phyloP scores from a whole-genome alignment of 2,113 vertebrate genomes.

The Sorex fumeus region DNA sequence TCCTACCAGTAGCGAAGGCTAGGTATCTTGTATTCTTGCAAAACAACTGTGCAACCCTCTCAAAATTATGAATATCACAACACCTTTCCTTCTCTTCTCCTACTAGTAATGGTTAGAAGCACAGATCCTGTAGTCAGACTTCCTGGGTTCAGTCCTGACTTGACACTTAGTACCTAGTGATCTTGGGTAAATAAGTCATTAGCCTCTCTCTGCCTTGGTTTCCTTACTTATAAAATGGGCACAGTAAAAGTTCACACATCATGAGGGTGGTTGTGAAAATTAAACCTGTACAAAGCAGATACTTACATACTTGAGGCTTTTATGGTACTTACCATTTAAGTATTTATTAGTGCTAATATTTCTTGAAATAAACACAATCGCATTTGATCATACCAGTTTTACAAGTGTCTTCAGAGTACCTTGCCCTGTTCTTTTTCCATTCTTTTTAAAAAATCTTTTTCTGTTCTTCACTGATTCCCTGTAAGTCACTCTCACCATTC shows the following conservation, averaged over 20 bases:
- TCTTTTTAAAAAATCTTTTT: neutral
- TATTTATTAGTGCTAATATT: conserved; percentile 34
- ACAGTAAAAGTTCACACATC: neutral
- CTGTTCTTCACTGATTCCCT: neutral
- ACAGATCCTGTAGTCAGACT: neutral
- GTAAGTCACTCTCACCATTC: neutral
- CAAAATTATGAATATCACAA: neutral
- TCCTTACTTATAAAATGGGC: conserved; percentile 14
- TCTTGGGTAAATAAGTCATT: conserved; percentile 4
- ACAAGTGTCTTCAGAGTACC: conserved; percentile 41
- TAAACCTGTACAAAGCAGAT: conserved; percentile 11
- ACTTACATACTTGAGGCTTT: neutral
- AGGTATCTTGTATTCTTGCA: neutral
- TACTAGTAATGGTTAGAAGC: neutral
- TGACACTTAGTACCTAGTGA: neutral
- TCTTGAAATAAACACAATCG: neutral
- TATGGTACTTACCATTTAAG: neutral
- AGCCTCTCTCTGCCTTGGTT: conserved; percentile 27
- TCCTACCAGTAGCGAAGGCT: neutral
- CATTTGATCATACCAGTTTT: neutral
- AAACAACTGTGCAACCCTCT: neutral
- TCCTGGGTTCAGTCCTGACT: neutral
- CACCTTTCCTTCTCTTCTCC: conserved; percentile 27
- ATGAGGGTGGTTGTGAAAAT: conserved; percentile 29
- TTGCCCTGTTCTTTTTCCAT: neutral